Conservation (phyloP, 1,140 invertebrate species). For the Drosophila insularis region DNA sequence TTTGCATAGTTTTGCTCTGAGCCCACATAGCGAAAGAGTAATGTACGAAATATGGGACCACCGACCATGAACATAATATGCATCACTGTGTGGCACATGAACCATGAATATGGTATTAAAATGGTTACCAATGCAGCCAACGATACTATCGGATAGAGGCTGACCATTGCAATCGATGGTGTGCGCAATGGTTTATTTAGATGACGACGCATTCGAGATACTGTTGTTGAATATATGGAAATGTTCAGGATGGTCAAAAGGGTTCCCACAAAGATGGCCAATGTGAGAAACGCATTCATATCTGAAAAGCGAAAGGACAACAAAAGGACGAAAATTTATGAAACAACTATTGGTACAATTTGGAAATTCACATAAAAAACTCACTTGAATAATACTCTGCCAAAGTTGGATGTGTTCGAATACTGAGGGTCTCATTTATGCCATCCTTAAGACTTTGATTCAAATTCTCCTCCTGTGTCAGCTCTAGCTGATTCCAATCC, state of each 20-base stretch:
- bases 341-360: too few species aligned
- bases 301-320: conserved; percentile 36
- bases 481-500: conserved; percentile 30
- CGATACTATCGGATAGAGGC: conserved; percentile 73
- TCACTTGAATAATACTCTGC: conserved; percentile 73
- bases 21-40: conserved; percentile 70
- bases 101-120: conserved; percentile 72
- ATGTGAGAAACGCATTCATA: conserved; percentile 71
- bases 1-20: conserved; percentile 75
- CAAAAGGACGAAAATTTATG: neutral
- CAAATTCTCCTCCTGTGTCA: conserved; percentile 25
- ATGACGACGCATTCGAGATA: conserved; percentile 58
- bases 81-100: conserved; percentile 79
- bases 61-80: conserved; percentile 77
- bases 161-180: conserved; percentile 67
- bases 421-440: conserved; percentile 25
- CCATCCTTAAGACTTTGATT: conserved; percentile 23
- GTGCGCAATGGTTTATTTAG: conserved; percentile 45
- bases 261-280: conserved; percentile 68
- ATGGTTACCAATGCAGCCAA: conserved; percentile 70
- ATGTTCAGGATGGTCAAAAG: conserved; percentile 74
- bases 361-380: conserved; percentile 21
- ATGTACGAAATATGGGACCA: conserved; percentile 57
- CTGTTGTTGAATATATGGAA: conserved; percentile 65
- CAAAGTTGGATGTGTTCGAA: conserved; percentile 54